Base-by-base conservation (phyloP, 2,797 vertebrate species). In the Dallia pectoralis region DNA sequence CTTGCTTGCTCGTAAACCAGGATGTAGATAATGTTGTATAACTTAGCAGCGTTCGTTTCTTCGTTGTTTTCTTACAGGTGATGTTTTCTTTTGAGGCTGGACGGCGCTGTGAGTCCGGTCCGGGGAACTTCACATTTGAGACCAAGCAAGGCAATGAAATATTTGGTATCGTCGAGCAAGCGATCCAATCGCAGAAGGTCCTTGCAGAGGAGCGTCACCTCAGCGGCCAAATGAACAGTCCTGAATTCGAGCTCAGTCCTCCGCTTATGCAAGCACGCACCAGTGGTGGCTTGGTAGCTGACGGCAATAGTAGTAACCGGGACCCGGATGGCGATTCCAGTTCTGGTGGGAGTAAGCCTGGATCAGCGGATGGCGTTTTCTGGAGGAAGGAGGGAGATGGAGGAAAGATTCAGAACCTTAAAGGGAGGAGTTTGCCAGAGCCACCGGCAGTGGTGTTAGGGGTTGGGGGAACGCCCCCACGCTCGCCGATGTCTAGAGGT, bases 81-180 rank as follows among this genome's bases (percentile, higher is more conserved):
- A 99, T 99, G 97, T 99, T 99, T 84, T 99, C 97, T 0, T 99
- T 99, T 0, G 98, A 99, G 89, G 97, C 98, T 0, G 98, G 98
- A 7, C 94, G 98, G 4, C 95, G 97, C 74, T 99, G 98, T 0
- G 93, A 96, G 29, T 99, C 97, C 0, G 98, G 98, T n/a, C 95
- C 97, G 0, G 98, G 98, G 0, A 99, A 94, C 87, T 99, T 99
- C 91, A 98, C 96, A 74, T 99, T 99, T 11, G 97, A 99, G 85
- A 99, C 97, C 0, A 95, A 95, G 79, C 94, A 99, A 81, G 98
- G 98, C 73, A 98, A 98, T 0, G 97, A 99, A 81, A 96, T 99
- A 86, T 99, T 99, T 84, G 88, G 80, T 51, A 89, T 96, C 25
- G 96, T 99, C 69, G 97, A 99, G 86, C 89, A 89, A 5, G 94